A percentile compares a stretch with the other conserved stretches of the same genome.
These are phyloP conservation scores for Cygnus buccinator DNA, from an alignment of 2,113 vertebrate genomes.

Conservation along the genomic window DNA sequence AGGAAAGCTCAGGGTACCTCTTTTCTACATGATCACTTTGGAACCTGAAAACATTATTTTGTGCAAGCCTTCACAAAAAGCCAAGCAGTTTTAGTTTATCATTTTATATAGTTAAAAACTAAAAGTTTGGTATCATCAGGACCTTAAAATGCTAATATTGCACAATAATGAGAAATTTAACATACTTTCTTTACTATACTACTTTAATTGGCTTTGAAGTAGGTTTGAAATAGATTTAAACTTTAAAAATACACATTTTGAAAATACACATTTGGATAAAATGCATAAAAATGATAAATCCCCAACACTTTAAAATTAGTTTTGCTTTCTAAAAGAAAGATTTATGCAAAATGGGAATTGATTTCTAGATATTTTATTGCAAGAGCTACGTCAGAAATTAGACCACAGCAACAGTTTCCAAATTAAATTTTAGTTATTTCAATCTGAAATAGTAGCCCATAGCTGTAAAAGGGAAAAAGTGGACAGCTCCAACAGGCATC, in stretches of 20 bases:
- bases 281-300: neutral
- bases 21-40: neutral
- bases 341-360: neutral
- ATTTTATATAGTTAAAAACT: neutral
- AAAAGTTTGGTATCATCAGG: neutral
- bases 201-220: neutral
- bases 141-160: neutral
- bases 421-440: neutral
- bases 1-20: neutral
- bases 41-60: neutral
- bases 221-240: neutral
- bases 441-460: neutral
- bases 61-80: neutral
- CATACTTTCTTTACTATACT: neutral
- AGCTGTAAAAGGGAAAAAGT: neutral
- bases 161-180: neutral
- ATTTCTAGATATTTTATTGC: neutral
- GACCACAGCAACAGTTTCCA: neutral
- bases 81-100: neutral
- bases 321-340: neutral
- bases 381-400: neutral
- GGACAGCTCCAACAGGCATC: neutral
- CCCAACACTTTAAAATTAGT: neutral
- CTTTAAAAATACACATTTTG: neutral
- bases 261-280: neutral